Percentiles rank a stretch among this genome's conserved stretches.
phyloP scores from a whole-genome alignment of 2,797 vertebrate genomes.

The Parotocinclus haroldoi region DNA sequence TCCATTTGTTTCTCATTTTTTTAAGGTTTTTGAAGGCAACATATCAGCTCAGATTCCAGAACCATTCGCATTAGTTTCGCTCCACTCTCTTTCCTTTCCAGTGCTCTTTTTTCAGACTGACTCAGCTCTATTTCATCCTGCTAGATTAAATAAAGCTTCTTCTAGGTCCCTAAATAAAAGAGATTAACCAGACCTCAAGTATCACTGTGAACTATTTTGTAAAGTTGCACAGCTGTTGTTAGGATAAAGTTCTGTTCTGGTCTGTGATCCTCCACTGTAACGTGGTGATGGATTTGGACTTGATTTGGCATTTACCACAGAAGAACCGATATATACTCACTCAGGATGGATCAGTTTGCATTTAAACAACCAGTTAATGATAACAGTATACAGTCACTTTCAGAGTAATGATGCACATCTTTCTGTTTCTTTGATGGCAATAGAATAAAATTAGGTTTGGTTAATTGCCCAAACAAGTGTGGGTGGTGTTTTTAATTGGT shows the following conservation, averaged over 20 bases:
- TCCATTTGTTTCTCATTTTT: slow-evolving; percentile 4
- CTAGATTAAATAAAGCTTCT: slow-evolving; percentile 64
- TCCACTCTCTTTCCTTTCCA: slow-evolving; percentile 52
- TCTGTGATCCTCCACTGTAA: slow-evolving; percentile 17
- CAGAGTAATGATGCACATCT: too few relatives aligned
- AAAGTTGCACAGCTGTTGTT: slow-evolving; percentile 61
- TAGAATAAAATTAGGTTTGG: too few relatives aligned
- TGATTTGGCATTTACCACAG: background rate
- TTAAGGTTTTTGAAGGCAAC: background rate
- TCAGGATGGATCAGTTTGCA: background rate
- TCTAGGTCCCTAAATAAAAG: slow-evolving; percentile 67
- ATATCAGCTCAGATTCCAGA: background rate
- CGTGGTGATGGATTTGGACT: slow-evolving; percentile 7
- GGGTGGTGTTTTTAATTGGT: too few relatives aligned
- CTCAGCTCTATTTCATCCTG: slow-evolving; percentile 55
- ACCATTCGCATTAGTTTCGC: background rate
- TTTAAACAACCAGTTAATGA: too few relatives aligned
- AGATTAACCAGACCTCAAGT: slow-evolving; percentile 62
- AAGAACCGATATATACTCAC: too few relatives aligned
- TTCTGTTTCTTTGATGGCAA: too few relatives aligned
- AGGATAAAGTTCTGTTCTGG: slow-evolving; percentile 6
- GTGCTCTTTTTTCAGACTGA: slow-evolving; percentile 31
- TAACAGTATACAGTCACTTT: too few relatives aligned
- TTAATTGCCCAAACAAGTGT: too few relatives aligned
- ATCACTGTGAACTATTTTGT: slow-evolving; percentile 51